Base-by-base conservation (phyloP, 2,113 vertebrate genomes). In the Steatornis caripensis region DNA sequence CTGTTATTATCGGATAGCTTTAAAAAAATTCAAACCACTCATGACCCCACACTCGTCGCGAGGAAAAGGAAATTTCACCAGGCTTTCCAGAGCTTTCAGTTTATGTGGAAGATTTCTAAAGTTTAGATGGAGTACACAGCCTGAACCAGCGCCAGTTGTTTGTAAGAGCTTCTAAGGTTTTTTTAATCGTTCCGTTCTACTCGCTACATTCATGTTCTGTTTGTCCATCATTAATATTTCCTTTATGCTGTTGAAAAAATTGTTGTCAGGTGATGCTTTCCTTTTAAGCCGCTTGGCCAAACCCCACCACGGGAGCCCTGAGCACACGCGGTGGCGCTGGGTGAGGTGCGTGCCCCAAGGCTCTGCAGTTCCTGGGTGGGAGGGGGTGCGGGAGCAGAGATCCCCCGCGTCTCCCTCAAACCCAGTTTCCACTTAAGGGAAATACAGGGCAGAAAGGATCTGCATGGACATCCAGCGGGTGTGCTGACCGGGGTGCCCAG, bases 1-100 rank as follows among this genome's bases (percentile, higher is more conserved):
- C 65, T 93, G 45, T 41, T 87, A 87, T 74, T 89, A 55, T 83
- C 86, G 85, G 90, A 83, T 53, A 91, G 62, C 34, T 96, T 91
- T 32, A 48, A 55, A 89, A 82, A 84, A 69, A 41, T 5, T 49
- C 49, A 87, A 93, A 49, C n/a, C 51, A 43, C 51, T 12, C 15
- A 72, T 0, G 0, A 57, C 43, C 55, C 26, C 37, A 57, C 41
- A 43, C 12, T 81, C 0, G 0, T 23, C 70, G 49, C 77, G 79
- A 74, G 41, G 53, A 66, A 77, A 58, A 85, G 12, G 55, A 51
- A 87, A 64, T 77, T 89, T 93, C 61, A 70, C 24, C 48, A 61
- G 30, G 22, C 65, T 86, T 96, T 74, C 62, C 39, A 41, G 65
- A 39, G 20, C 20, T n/a, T 91, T 77, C 16, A 32, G 11, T 41